These are phyloP conservation scores for Microctenopoma lineatum DNA, from an alignment of 2,797 vertebrate genomes.

Conservation along the genomic window DNA sequence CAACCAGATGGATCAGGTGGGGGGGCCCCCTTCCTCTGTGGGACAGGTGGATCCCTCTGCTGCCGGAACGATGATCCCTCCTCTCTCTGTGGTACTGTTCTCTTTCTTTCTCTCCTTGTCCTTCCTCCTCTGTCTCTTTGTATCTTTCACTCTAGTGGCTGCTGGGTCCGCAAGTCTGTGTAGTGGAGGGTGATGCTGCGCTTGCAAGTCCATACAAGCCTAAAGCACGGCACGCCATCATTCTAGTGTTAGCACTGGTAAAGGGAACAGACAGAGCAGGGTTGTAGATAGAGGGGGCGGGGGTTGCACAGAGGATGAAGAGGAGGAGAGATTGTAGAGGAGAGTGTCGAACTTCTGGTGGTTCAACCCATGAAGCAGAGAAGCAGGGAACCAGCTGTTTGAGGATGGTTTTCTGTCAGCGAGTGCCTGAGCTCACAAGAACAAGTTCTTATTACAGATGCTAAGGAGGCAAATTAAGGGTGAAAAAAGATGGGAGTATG, in stretches of 20 bases:
- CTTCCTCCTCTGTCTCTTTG: constrained; percentile 37
- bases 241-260: constrained; percentile 49
- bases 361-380: constrained; percentile 85
- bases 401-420: constrained; percentile 55
- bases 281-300: constrained; percentile 36
- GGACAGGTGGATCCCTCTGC: constrained; percentile 76
- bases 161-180: constrained; percentile 59
- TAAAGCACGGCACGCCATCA: constrained; percentile 80
- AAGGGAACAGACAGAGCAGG: constrained; percentile 44
- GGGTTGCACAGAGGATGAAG: constrained; percentile 46
- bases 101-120: constrained; percentile 40
- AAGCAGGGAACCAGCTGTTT: constrained; percentile 63
- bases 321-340: constrained; percentile 66
- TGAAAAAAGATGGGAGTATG: constrained; percentile 35
- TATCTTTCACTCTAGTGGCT: constrained; percentile 67
- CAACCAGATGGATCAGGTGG: constrained; percentile 82
- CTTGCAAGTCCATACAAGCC: constrained; percentile 82
- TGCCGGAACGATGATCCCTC: constrained; percentile 71
- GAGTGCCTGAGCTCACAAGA: constrained; percentile 49
- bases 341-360: constrained; percentile 71
- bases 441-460: constrained; percentile 63
- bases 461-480: constrained; percentile 37
- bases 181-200: constrained; percentile 73
- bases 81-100: constrained; percentile 40
- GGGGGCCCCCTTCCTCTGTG: constrained; percentile 75